Conservation (phyloP, 2,888 invertebrate genomes). For the Drosophila helvetica region DNA sequence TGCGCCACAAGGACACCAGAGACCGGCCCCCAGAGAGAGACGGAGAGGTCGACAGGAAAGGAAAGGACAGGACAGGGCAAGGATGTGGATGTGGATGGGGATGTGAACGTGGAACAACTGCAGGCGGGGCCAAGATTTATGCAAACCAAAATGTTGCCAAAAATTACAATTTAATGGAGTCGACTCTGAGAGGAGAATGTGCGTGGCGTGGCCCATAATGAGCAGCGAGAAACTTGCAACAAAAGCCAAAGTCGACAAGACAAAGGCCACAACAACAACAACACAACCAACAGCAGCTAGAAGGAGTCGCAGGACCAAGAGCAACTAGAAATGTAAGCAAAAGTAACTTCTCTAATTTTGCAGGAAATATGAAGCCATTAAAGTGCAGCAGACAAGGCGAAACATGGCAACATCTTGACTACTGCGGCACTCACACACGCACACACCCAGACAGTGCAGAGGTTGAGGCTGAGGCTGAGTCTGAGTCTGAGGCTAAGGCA, state of each 20-base stretch:
- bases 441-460: conserved; percentile 32
- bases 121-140: conserved; percentile 72
- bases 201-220: conserved; percentile 64
- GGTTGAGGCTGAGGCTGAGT: conserved; percentile 20
- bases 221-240: conserved; percentile 70
- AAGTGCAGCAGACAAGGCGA: conserved; percentile 71
- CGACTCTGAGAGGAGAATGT: conserved; percentile 42
- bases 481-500: conserved; percentile 17
- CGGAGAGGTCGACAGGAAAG: neutral
- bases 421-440: conserved; percentile 56
- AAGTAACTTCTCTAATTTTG: conserved; percentile 81
- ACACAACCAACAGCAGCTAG: conserved; percentile 26
- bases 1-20: conserved; percentile 60
- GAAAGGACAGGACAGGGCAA: conserved; percentile 4
- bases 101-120: conserved; percentile 42
- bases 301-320: conserved; percentile 13
- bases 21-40: conserved; percentile 22
- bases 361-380: conserved; percentile 82
- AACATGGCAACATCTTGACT: conserved; percentile 78
- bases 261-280: conserved; percentile 41
- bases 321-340: conserved; percentile 64
- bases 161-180: conserved; percentile 83
- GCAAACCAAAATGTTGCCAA: conserved; percentile 80
- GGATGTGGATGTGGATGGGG: neutral
- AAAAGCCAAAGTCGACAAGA: conserved; percentile 40